These are phyloP conservation scores for Rhea americana DNA, from an alignment of 2,113 vertebrate genomes.

Conservation along the genomic window DNA sequence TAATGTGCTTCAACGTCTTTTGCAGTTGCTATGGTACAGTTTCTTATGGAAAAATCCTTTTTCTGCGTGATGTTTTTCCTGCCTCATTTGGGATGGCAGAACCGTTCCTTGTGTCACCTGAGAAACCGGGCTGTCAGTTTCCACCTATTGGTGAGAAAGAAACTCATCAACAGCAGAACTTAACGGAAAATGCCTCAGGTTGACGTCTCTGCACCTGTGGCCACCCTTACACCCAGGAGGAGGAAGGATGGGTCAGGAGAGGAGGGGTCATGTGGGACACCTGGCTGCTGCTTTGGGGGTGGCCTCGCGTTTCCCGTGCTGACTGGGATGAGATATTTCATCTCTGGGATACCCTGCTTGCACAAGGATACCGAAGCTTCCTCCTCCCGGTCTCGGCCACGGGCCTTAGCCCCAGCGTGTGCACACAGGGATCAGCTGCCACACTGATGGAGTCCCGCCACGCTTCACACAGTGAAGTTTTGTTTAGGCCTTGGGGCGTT, in stretches of 20 bases:
- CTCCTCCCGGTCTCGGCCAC: neutral
- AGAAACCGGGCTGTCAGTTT: slow-evolving; percentile 73
- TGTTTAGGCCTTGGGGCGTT: neutral
- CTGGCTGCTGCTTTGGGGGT: neutral
- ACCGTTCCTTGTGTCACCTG: slow-evolving; percentile 72
- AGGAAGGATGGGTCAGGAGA: neutral
- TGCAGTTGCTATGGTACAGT: slow-evolving; percentile 70
- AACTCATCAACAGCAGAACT: slow-evolving; percentile 73
- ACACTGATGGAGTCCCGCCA: neutral
- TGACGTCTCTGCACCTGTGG: slow-evolving; percentile 61
- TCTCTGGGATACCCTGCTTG: neutral
- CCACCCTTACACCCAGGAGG: slow-evolving; percentile 6
- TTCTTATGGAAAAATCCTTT: slow-evolving; percentile 73
- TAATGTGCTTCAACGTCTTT: slow-evolving; percentile 70
- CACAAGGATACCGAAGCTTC: neutral
- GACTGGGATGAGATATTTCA: neutral
- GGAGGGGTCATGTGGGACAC: neutral
- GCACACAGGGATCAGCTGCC: neutral
- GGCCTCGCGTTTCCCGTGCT: neutral
- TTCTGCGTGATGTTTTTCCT: slow-evolving; percentile 72
- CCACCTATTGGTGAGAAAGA: slow-evolving; percentile 76
- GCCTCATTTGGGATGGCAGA: slow-evolving; percentile 73
- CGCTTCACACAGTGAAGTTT: neutral
- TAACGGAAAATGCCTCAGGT: slow-evolving; percentile 54
- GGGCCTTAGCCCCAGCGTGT: slow-evolving; percentile 21